Conservation (phyloP, 2,797 vertebrate species). For the Threskiornis aethiopicus region DNA sequence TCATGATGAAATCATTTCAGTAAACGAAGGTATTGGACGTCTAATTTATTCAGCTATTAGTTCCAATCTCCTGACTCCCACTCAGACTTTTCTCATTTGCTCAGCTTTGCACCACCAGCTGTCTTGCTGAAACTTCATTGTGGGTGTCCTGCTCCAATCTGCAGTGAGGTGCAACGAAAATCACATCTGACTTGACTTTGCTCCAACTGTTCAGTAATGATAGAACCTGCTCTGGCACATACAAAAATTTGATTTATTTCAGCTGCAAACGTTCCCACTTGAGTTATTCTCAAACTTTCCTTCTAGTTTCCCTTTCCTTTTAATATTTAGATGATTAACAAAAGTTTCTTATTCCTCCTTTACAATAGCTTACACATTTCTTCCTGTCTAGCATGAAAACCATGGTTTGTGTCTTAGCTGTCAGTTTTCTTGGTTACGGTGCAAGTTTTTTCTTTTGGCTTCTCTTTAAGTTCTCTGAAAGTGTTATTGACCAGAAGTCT, state of each 20-base stretch:
- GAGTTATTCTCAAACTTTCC: background rate
- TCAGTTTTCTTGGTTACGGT: background rate
- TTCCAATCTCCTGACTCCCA: constrained; percentile 28
- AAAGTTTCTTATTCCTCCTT: background rate
- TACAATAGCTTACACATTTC: background rate
- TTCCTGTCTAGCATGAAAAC: background rate
- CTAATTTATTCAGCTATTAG: constrained; percentile 45
- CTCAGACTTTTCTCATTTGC: constrained; percentile 22
- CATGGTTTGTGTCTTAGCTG: background rate
- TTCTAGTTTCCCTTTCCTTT: background rate
- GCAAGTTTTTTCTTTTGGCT: background rate
- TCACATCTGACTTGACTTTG: background rate
- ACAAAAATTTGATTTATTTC: background rate
- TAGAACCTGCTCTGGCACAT: background rate
- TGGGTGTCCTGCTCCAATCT: constrained; percentile 17
- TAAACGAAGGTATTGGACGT: constrained; percentile 40
- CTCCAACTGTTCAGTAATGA: background rate
- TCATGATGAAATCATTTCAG: constrained; percentile 16
- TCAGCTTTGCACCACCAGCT: constrained; percentile 36
- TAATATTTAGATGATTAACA: background rate
- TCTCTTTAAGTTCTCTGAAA: background rate
- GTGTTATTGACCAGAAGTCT: background rate
- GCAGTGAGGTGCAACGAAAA: background rate
- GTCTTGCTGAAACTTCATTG: constrained; percentile 36
- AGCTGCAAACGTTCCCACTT: background rate